phyloP scores from a whole-genome alignment of 2,113 vertebrate genomes.

The Casuarius casuarius region DNA sequence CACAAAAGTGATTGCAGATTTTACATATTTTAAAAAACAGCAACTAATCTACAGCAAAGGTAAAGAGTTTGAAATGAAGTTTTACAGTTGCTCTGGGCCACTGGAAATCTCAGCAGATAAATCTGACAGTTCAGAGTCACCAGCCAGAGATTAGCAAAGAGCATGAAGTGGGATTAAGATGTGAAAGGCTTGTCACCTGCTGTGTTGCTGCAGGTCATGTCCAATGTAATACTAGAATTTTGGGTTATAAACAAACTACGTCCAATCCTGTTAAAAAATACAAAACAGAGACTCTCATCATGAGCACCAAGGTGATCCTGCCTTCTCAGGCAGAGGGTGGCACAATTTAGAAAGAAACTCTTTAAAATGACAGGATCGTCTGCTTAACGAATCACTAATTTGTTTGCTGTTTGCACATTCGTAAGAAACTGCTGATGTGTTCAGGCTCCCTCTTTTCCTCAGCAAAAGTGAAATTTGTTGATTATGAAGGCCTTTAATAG shows the following conservation, averaged over 20 bases:
- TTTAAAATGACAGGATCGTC: slow-evolving; percentile 35
- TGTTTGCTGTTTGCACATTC: slow-evolving; percentile 58
- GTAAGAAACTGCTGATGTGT: slow-evolving; percentile 68
- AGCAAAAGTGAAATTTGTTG: slow-evolving; percentile 62
- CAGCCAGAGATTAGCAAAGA: background rate
- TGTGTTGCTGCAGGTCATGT: background rate
- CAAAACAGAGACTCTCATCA: slow-evolving; percentile 14
- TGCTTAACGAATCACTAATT: slow-evolving; percentile 61
- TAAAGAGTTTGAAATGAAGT: slow-evolving; percentile 6
- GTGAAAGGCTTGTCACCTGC: background rate
- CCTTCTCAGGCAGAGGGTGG: background rate
- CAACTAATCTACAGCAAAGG: background rate
- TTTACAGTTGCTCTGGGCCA: slow-evolving; percentile 14
- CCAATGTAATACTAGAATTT: background rate
- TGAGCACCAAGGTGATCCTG: background rate
- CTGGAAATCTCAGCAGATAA: background rate
- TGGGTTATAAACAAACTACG: background rate
- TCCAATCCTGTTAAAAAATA: slow-evolving; percentile 2
- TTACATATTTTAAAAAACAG: background rate
- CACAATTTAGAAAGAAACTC: slow-evolving; percentile 37
- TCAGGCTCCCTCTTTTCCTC: slow-evolving; percentile 53
- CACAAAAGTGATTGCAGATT: slow-evolving; percentile 2
- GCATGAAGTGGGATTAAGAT: background rate
- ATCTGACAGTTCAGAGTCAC: background rate
- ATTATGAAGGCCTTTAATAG: slow-evolving; percentile 66